Evolutionary conservation across 2,888 invertebrate genomes (phyloP).

Genomic region (Pristionchus japonicus): DNA sequence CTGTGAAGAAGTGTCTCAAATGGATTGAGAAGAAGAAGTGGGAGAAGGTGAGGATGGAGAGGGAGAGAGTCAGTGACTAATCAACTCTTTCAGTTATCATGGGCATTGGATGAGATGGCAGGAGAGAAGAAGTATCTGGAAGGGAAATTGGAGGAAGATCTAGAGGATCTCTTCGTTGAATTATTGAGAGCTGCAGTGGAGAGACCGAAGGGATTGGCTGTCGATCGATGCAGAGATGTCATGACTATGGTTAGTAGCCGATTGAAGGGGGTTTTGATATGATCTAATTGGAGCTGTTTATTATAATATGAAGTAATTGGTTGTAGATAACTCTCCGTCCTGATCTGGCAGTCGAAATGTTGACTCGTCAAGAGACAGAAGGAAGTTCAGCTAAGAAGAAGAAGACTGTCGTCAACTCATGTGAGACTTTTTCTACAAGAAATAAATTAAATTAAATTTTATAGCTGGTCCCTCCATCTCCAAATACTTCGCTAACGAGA

Average conservation of each 20-base stretch:
- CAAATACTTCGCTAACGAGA: constrained; percentile 32
- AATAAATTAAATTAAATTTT: not conserved
- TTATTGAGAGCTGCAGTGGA: constrained; percentile 50
- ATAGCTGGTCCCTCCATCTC: constrained; percentile 25
- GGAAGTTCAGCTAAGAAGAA: constrained; percentile 57
- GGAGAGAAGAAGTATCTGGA: constrained; percentile 51
- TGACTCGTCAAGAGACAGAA: constrained; percentile 51
- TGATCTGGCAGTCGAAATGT: constrained; percentile 52
- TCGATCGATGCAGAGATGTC: constrained; percentile 51
- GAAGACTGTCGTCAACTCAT: constrained; percentile 28
- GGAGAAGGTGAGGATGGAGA: constrained; percentile 50
- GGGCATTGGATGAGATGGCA: constrained; percentile 60
- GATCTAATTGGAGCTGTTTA: not conserved
- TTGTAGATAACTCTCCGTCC: constrained; percentile 49
- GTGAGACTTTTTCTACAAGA: not conserved
- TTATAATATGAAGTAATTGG: not conserved
- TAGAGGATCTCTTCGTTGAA: constrained; percentile 56
- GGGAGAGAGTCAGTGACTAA: not conserved
- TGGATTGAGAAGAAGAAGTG: constrained; percentile 55
- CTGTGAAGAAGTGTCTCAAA: constrained; percentile 56
- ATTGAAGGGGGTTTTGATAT: not conserved
- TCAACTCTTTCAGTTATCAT: constrained; percentile 49
- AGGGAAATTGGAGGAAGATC: constrained; percentile 57
- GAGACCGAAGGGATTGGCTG: constrained; percentile 46
- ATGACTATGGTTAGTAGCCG: constrained; percentile 46